Evolutionary conservation across 2,797 vertebrate genomes (phyloP), one percentile per base, ranked within the genome.

Genomic region (Notolepis coatsorum): DNA sequence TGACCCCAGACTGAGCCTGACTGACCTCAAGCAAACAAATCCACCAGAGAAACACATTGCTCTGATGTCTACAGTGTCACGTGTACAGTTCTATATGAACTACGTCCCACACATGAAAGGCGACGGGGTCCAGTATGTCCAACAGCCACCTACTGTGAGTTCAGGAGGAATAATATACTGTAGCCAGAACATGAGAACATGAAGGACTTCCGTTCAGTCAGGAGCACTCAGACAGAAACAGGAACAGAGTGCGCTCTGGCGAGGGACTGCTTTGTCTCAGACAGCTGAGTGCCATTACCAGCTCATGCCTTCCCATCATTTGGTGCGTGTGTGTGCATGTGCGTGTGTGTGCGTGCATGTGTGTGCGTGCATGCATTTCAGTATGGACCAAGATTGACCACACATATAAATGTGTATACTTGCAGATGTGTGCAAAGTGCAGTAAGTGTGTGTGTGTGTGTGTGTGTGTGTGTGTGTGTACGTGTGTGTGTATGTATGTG

Each of bases 281-380:
- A 33, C 42, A 17, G 67, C 61, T 83, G 75, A 80, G 83, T 53
- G 68, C 71, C 65, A 86, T 87, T 85, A 79, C 54, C 31, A 61
- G 38, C 43, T 23, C 52, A 81, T 65, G 67, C 69, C 51, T 84
- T 85, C 73, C 84, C 79, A 83, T 88, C 75, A 84, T n/a, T n/a
- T n/a, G n/a, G n/a, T n/a, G 58, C 56, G 59, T 50, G 50, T 39
- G 31, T 64, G 50, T 64, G 45, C 27, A 25, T 47, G 43, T 24
- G 56, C 25, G 28, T 23, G 25, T 57, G n/a, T 39, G 37, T 39
- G 37, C 35, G 13, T 12, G 12, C 12, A 5, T 39, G 28, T 48
- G 18, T 30, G 43, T 23, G 17, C 15, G 24, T 50, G 45, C 21
- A 45, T 41, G 15, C 53, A 30, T 39, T 31, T 35, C 33, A 1